Percentiles rank a stretch among this genome's conserved stretches.
phyloP scores from a whole-genome alignment of 2,888 invertebrate species.

The Leptinotarsa tumamoca region DNA sequence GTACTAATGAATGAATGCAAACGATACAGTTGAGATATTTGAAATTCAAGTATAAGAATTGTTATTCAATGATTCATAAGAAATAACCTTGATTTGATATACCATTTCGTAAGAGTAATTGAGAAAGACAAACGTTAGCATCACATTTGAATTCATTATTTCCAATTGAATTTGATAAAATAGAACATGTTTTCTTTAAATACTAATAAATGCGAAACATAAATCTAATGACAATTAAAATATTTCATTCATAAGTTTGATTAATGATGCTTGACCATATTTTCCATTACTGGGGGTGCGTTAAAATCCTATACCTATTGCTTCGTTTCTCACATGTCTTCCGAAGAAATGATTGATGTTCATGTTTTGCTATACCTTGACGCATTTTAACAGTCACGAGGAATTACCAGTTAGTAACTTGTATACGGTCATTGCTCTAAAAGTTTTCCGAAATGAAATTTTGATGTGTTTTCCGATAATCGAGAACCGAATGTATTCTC shows the following conservation, averaged over 20 bases:
- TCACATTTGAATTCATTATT: too few species aligned
- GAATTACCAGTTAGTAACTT: constrained; percentile 20
- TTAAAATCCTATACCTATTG: background rate
- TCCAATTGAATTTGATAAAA: too few species aligned
- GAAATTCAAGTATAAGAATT: too few species aligned
- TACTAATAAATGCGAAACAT: too few species aligned
- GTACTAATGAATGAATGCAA: too few species aligned
- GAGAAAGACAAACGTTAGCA: too few species aligned
- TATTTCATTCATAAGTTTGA: background rate
- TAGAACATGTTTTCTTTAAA: too few species aligned
- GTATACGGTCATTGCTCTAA: constrained; percentile 16
- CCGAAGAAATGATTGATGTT: constrained; percentile 30
- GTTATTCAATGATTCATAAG: too few species aligned
- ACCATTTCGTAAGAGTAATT: too few species aligned
- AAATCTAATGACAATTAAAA: too few species aligned
- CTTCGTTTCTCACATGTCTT: constrained; percentile 18
- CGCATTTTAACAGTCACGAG: constrained; percentile 29
- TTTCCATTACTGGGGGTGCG: constrained; percentile 25
- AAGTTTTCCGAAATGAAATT: constrained; percentile 3
- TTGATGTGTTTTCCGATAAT: constrained; percentile 15
- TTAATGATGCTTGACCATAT: constrained; percentile 24
- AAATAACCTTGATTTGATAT: too few species aligned
- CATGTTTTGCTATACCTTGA: constrained; percentile 26
- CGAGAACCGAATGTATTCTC: background rate
- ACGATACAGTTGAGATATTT: too few species aligned